Evolutionary conservation across 2,888 invertebrate species (phyloP).

Genomic region (Leistus spinibarbis): DNA sequence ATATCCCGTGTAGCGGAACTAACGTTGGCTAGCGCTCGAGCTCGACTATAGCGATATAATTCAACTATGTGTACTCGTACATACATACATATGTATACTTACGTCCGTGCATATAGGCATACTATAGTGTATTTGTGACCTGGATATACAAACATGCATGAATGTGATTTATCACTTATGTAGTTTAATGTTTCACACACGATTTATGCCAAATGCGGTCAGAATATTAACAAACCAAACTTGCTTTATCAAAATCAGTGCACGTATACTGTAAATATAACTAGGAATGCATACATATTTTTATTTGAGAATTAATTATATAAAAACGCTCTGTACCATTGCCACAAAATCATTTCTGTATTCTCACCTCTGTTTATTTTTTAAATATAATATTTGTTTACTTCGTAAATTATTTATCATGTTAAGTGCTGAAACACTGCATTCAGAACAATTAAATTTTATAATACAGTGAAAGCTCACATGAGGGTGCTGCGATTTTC

Average conservation of each 20-base stretch:
- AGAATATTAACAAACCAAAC: background rate
- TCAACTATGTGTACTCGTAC: background rate
- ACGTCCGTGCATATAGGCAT: background rate
- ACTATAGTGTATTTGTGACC: constrained; percentile 1
- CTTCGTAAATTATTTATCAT: too few species aligned
- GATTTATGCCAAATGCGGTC: background rate
- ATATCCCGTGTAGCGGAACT: background rate
- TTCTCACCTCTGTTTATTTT: too few species aligned
- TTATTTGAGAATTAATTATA: too few species aligned
- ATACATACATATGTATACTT: background rate
- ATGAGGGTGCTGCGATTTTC: too few species aligned
- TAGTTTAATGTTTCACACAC: constrained; percentile 5
- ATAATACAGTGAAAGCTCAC: too few species aligned
- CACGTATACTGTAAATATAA: too few species aligned
- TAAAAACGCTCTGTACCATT: too few species aligned
- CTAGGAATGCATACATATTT: too few species aligned
- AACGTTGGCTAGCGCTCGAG: background rate
- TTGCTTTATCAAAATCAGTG: background rate
- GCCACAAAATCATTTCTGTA: too few species aligned
- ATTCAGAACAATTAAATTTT: too few species aligned
- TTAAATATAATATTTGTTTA: too few species aligned
- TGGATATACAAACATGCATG: constrained; percentile 3
- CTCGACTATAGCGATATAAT: background rate
- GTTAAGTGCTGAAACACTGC: too few species aligned
- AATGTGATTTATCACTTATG: background rate